A percentile compares a stretch with the other conserved stretches of the same genome.
phyloP scores from a whole-genome alignment of 1,140 invertebrate genomes.

The Solenopsis invicta region DNA sequence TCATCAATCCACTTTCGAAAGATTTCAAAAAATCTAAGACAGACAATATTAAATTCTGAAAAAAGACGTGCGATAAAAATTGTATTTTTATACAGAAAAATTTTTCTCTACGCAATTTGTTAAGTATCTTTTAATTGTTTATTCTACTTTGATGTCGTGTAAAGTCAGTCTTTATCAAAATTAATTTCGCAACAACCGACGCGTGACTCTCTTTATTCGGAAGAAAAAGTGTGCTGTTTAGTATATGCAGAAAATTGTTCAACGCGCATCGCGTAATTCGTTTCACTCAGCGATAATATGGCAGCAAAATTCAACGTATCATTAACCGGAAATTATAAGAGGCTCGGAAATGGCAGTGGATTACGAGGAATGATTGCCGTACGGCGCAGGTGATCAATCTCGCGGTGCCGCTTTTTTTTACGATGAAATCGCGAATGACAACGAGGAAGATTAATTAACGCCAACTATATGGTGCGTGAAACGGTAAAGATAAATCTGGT shows the following conservation, averaged over 20 bases:
- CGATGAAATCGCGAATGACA: conserved; percentile 37
- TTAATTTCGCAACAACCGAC: conserved; percentile 7
- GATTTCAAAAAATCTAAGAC: neutral
- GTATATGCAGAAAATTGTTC: conserved; percentile 38
- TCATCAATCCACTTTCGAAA: neutral
- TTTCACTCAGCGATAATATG: conserved; percentile 28
- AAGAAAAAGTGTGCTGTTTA: conserved; percentile 17
- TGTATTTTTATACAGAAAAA: neutral
- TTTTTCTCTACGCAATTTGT: neutral
- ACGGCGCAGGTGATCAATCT: conserved; percentile 36
- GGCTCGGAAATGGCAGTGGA: conserved; percentile 34
- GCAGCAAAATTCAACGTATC: conserved; percentile 26
- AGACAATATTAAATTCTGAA: neutral
- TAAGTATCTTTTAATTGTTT: conserved; percentile 8
- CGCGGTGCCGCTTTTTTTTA: conserved; percentile 35
- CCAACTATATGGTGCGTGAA: conserved; percentile 3
- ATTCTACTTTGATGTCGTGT: neutral
- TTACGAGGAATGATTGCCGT: conserved; percentile 34
- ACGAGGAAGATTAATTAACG: conserved; percentile 56
- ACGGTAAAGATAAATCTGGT: conserved; percentile 38
- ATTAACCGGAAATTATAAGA: conserved; percentile 64
- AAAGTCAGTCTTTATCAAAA: conserved; percentile 45
- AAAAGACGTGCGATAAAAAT: neutral
- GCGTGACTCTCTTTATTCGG: neutral
- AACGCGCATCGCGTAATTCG: conserved; percentile 14